Evolutionary conservation across 2,797 vertebrate genomes (phyloP).

Genomic region (Bradypus variegatus): DNA sequence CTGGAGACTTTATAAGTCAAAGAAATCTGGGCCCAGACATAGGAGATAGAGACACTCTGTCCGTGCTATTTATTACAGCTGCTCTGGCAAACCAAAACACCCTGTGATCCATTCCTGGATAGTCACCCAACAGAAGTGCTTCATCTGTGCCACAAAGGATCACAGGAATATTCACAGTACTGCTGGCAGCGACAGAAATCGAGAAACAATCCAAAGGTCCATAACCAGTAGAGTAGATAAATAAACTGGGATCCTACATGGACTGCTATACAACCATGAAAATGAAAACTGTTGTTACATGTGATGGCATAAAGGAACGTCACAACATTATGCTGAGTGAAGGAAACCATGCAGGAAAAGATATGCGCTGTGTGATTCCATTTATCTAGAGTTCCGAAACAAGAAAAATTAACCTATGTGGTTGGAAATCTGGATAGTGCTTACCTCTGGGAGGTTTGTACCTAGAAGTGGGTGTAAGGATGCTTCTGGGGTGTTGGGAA

Average conservation of each 20-base stretch:
- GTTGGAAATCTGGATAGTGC: background rate
- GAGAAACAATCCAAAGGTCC: background rate
- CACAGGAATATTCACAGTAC: background rate
- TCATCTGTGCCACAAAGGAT: background rate
- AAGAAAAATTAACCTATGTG: background rate
- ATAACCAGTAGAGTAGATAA: background rate
- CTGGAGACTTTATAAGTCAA: too few relatives aligned
- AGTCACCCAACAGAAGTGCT: background rate
- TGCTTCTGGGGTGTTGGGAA: background rate
- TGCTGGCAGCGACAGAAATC: background rate
- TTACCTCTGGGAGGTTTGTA: background rate
- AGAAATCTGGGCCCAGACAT: too few relatives aligned
- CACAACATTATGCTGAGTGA: background rate
- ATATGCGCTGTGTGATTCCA: background rate
- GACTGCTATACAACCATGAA: background rate
- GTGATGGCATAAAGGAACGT: background rate
- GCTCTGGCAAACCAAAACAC: too few relatives aligned
- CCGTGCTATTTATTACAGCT: too few relatives aligned
- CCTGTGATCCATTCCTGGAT: background rate
- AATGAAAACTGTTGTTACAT: background rate
- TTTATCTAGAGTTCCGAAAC: background rate
- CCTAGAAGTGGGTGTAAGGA: background rate
- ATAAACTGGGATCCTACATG: background rate
- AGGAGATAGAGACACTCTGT: too few relatives aligned
- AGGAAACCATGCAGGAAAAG: background rate